Conservation (phyloP, 1,140 invertebrate genomes). For the Amyelois transitella region DNA sequence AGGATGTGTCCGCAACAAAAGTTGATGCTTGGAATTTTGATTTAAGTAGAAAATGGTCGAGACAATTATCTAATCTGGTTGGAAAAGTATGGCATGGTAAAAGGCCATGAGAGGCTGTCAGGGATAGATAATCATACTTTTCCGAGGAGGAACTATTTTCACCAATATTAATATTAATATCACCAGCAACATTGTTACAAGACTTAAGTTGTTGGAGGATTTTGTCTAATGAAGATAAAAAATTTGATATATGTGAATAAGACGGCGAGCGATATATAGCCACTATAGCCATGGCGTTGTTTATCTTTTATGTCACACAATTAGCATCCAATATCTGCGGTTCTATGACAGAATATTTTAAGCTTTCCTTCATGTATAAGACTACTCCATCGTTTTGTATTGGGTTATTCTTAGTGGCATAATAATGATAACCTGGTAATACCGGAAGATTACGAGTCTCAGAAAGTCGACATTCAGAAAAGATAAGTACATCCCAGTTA, state of each 20-base stretch:
- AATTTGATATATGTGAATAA: neutral
- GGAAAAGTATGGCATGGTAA: neutral
- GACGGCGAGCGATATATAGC: neutral
- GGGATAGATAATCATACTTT: neutral
- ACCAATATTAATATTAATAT: conserved; percentile 7
- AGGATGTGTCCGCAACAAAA: neutral
- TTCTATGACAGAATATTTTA: neutral
- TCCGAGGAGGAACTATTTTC: neutral
- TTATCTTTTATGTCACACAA: neutral
- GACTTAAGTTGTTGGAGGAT: neutral
- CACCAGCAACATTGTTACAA: neutral
- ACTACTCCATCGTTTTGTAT: conserved; percentile 3
- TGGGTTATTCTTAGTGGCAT: neutral
- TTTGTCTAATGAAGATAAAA: neutral
- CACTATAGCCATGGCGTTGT: neutral
- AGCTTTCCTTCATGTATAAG: neutral
- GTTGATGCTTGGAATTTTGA: neutral
- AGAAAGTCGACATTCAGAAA: neutral
- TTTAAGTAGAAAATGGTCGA: conserved; percentile 7
- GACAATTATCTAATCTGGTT: neutral
- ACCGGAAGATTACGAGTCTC: neutral
- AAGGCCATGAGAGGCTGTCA: neutral
- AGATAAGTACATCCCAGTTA: neutral
- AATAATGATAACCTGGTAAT: neutral
- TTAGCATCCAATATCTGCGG: neutral